phyloP scores from a whole-genome alignment of 2,797 vertebrate species.

The Paedocypris micromegethes region DNA sequence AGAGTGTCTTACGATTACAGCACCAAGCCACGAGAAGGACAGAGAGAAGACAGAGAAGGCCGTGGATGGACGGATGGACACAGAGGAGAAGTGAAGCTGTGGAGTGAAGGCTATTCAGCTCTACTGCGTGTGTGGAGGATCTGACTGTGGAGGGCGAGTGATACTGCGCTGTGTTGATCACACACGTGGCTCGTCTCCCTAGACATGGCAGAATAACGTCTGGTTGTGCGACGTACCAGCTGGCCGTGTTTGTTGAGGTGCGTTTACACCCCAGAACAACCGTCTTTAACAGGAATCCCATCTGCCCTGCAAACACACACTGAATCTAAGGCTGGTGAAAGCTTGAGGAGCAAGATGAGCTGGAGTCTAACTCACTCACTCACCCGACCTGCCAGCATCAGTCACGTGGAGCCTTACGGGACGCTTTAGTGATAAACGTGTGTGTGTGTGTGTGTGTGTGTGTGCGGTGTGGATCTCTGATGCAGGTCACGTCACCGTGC shows the following conservation, averaged over 20 bases:
- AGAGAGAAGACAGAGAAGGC: constrained; percentile 17
- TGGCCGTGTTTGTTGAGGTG: background rate
- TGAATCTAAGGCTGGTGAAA: constrained; percentile 58
- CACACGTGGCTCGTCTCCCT: constrained; percentile 10
- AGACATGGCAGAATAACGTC: constrained; percentile 24
- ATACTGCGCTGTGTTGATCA: constrained; percentile 24
- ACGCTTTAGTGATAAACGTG: constrained; percentile 28
- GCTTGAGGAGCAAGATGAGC: constrained; percentile 67
- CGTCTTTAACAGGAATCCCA: no score
- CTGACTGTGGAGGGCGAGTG: constrained; percentile 11
- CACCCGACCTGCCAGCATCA: constrained; percentile 6
- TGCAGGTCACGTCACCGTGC: constrained; percentile 71
- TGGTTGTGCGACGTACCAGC: constrained; percentile 9
- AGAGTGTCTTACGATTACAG: constrained; percentile 42
- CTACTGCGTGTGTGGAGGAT: constrained; percentile 6
- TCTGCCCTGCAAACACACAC: constrained; percentile 14
- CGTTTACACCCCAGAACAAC: background rate
- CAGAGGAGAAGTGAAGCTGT: constrained; percentile 23
- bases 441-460: constrained; percentile 46
- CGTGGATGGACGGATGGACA: constrained; percentile 50
- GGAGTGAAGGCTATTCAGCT: constrained; percentile 8
- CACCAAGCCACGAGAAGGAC: constrained; percentile 39
- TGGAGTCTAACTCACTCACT: constrained; percentile 28
- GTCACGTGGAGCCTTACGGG: constrained; percentile 43
- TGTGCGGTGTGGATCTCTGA: constrained; percentile 49